Conservation (phyloP, 2,113 vertebrate genomes). For the Columbina picui region DNA sequence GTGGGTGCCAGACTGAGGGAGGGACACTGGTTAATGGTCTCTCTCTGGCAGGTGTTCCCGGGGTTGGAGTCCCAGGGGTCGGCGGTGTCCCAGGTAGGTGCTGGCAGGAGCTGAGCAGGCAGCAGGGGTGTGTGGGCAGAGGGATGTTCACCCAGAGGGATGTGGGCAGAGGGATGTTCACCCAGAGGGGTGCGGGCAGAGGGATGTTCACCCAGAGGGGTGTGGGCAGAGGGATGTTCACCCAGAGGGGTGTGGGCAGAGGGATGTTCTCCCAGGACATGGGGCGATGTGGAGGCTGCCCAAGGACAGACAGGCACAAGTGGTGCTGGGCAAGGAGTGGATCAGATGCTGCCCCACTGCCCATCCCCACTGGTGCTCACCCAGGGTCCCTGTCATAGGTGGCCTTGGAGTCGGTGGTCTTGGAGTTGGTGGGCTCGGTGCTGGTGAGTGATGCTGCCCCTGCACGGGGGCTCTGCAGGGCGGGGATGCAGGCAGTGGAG, state of each 20-base stretch:
- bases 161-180: background rate
- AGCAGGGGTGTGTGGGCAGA: background rate
- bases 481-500: background rate
- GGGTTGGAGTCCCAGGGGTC: conserved; percentile 43
- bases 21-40: background rate
- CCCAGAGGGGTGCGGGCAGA: background rate
- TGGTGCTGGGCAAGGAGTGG: fast-evolving
- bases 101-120: background rate
- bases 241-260: background rate
- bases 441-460: conserved; percentile 22
- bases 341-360: fast-evolving
- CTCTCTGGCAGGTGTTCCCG: conserved; percentile 28
- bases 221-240: background rate
- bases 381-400: background rate
- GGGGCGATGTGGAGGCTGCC: background rate
- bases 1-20: fast-evolving
- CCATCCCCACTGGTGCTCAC: background rate
- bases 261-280: background rate
- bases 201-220: too few relatives aligned
- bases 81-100: conserved; percentile 31
- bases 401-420: conserved; percentile 23
- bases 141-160: background rate
- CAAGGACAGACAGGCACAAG: fast-evolving
- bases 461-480: background rate
- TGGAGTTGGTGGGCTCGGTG: conserved; percentile 36